phyloP scores from a whole-genome alignment of 1,140 invertebrate species.

The Parapsyche elsis region DNA sequence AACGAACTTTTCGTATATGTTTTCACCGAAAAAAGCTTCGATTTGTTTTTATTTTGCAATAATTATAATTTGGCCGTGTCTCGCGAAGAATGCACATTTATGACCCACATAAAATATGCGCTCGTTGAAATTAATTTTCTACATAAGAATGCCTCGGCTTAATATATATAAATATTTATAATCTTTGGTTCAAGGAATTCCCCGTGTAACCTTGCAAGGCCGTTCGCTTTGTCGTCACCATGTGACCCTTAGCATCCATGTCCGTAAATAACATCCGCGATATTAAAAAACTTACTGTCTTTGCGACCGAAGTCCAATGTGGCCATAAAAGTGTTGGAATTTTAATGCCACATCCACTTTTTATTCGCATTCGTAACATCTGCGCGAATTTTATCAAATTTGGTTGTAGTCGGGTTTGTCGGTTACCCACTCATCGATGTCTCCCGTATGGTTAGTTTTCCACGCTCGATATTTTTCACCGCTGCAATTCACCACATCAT shows the following conservation, averaged over 20 bases:
- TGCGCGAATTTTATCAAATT: background rate
- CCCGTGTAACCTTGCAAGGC: slow-evolving; percentile 47
- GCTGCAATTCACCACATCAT: background rate
- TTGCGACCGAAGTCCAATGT: slow-evolving; percentile 1
- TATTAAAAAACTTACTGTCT: slow-evolving; percentile 9
- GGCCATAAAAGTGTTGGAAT: background rate
- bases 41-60: background rate
- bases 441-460: background rate
- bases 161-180: background rate
- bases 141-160: background rate
- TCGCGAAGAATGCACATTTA: background rate
- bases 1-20: background rate
- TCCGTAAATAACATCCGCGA: slow-evolving; percentile 31
- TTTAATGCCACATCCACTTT: background rate
- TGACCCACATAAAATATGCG: slow-evolving; percentile 6
- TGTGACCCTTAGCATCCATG: slow-evolving; percentile 33
- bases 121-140: slow-evolving; percentile 7
- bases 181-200: slow-evolving; percentile 34
- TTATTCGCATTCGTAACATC: background rate
- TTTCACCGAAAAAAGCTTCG: background rate
- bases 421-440: background rate
- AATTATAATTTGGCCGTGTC: background rate
- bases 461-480: background rate
- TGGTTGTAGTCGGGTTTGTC: background rate
- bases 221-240: slow-evolving; percentile 44